Base-by-base conservation (phyloP, 35 echinoderm and acorn worm genomes). In the Apostichopus californicus region DNA sequence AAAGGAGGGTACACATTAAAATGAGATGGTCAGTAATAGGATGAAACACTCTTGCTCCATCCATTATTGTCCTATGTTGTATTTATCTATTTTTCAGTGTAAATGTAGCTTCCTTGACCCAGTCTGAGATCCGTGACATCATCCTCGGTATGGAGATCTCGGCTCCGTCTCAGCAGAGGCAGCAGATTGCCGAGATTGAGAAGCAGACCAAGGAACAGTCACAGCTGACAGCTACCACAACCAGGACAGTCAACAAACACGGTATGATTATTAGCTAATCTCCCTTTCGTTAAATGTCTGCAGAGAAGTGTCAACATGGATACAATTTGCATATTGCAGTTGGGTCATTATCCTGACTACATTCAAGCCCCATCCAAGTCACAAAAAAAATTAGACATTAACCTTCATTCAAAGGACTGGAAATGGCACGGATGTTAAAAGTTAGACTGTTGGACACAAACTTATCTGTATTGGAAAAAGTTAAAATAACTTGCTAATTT, bases 121-220 rank as follows among this genome's bases (percentile, higher is more conserved):
- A 98, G 83, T 98, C 96, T 88, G 96, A 98, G 91, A 98, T 98
- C 84, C 90, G 96, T n/a, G 96, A 98, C 82, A 98, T 98, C 93
- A 98, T 98, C 91, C 77, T 98, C n/a, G 96, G 96, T 57, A 98
- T 98, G 96, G 96, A 98, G 93, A 98, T 98, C 56, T 98, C 96
- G 8, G 96, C 96, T 5, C 96, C 96, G 54, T 98, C 96, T 12
- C 96, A 98, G 80, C 96, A 98, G 90, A 94, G 96, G 77, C 96
- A 98, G 79, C 96, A 98, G 92, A 98, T 98, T 81, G 96, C 96
- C 4, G 96, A 98, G 81, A 98, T 98, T 78, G 96, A 98, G 94
- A 98, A 98, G 52, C 96, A 98, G 91, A 98, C 96, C 63, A 98
- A 98, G 91, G 96, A 98, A 24, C 96, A 98, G 77, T 98, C 96